Percentiles rank a stretch among this genome's conserved stretches.
Evolutionary conservation across 92 coral and sea anemone species (phyloP).

Genomic region (Phymanthus crucifer): DNA sequence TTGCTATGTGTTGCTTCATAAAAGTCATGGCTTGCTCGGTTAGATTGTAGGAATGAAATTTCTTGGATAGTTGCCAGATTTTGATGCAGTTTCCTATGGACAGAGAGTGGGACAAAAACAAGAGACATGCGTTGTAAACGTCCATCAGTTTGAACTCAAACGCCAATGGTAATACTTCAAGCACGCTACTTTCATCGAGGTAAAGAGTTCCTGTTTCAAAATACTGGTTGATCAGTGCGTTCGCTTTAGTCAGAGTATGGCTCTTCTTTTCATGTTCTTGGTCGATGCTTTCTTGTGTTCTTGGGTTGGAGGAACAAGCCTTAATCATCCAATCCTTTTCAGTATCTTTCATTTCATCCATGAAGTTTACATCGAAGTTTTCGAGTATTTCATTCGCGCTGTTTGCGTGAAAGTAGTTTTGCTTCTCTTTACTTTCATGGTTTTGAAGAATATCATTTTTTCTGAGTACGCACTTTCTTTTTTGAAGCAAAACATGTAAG

Average conservation of each 20-base stretch:
- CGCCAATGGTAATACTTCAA: conserved; percentile 18
- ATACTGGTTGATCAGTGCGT: conserved; percentile 10
- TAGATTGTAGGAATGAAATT: not conserved
- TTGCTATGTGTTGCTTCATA: conserved; percentile 3
- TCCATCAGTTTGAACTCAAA: conserved; percentile 2
- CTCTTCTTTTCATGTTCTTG: too few species aligned
- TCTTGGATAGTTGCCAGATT: conserved; percentile 9
- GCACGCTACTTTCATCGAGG: conserved; percentile 21
- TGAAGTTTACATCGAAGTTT: not conserved
- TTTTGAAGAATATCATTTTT: not conserved
- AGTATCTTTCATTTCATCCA: not conserved
- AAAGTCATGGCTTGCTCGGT: not conserved
- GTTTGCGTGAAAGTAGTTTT: not conserved
- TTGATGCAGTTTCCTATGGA: conserved; percentile 31
- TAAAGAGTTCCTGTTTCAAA: conserved; percentile 25
- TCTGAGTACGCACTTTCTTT: not conserved
- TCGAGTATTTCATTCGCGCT: not conserved
- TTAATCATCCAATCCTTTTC: not conserved
- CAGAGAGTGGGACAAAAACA: conserved; percentile 26
- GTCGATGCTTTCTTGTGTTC: not conserved
- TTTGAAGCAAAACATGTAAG: not conserved
- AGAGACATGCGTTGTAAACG: conserved; percentile 21
- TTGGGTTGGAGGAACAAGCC: not conserved
- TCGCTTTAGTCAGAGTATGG: not conserved
- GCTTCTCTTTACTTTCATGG: not conserved